Conservation (phyloP, 1,140 invertebrate species). For the Muscidifurax raptorellus region DNA sequence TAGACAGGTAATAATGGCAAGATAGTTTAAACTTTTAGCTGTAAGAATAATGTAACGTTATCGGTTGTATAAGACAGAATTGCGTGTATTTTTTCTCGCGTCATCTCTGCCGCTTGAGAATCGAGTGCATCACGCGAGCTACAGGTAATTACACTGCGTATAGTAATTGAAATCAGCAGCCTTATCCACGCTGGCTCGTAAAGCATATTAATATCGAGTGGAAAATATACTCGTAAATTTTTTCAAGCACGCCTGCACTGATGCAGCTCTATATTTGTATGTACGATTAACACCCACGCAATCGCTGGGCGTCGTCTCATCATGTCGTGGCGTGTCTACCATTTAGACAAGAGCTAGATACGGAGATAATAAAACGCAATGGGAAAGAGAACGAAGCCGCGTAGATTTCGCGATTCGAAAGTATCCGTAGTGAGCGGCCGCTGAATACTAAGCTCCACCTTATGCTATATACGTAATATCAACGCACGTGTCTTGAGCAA, state of each 20-base stretch:
- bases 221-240: no score
- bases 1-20: conserved; percentile 78
- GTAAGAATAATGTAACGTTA: no score
- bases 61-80: neutral
- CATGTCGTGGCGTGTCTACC: no score
- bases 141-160: neutral
- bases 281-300: no score
- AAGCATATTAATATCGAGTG: neutral
- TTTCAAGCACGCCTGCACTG: no score
- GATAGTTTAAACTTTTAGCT: neutral
- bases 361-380: no score
- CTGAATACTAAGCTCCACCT: neutral
- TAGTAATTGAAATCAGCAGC: no score
- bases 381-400: neutral
- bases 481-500: neutral
- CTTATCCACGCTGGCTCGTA: no score
- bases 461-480: neutral
- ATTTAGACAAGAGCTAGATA: no score
- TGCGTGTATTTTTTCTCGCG: neutral
- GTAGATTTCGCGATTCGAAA: conserved; percentile 33
- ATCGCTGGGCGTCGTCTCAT: no score
- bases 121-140: no score
- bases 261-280: no score
- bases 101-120: neutral
- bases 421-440: neutral